Base-by-base conservation (phyloP, 2,888 invertebrate genomes). In the Drosophila prostipennis region DNA sequence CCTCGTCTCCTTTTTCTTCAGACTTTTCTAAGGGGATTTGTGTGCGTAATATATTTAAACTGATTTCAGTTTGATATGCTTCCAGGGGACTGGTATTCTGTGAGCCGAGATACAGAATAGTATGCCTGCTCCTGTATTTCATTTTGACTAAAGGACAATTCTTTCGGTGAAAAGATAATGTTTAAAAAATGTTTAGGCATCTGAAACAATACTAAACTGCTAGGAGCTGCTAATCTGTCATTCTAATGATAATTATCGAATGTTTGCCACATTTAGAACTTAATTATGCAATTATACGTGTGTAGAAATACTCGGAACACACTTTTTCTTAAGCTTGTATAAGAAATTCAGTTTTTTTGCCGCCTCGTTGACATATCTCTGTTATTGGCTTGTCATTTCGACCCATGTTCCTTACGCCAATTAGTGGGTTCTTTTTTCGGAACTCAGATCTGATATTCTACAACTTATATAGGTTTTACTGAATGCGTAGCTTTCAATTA, bases 401-500 rank as follows among this genome's bases (percentile, higher is more conserved):
- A 13, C 6, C 52, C 32, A 37, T 54, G 43, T 65, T 64, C 32
- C 13, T 19, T 14, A 43, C 14, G 23, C 64, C 65, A 65, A 65
- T 61, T 61, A 65, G 54, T 64, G 36, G 11, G 19, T 19, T 19
- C 16, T 11, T 29, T 64, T 58, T 37, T 37, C 34, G 13, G 51
- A 36, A 14, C 13, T 39, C 64, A 11, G 37, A 29, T 29, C 16
- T 34, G 48, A 42, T 32, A 32, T 53, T 65, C 37, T 65, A 14
- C 48, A 34, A 46, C 39, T 67, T 42, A 19, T 60, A 32, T 14
- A 54, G 34, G 8, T 40, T 19, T 36, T 46, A 16, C 37, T 6
- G 23, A 19, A 19, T 49, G 49, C 42, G 57, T 56, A 14, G 54
- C 72, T 37, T 60, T 51, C 43, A 72, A 72, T 71, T 71, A 71